phyloP scores from a whole-genome alignment of 2,797 vertebrate genomes.

The Gallirallus australis region DNA sequence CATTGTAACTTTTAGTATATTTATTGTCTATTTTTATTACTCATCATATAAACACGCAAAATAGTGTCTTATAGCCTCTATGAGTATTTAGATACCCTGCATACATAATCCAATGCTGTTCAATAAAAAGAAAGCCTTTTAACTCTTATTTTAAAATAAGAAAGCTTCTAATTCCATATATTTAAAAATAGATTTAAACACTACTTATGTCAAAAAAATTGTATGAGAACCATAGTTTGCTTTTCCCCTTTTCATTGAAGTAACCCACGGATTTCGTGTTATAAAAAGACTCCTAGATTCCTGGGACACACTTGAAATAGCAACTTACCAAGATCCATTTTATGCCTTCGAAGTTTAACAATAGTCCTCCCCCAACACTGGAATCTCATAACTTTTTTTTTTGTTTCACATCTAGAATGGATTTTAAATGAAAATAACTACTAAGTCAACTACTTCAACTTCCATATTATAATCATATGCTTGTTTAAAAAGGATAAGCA shows the following conservation, averaged over 20 bases:
- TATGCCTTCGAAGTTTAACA: background rate
- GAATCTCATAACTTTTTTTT: background rate
- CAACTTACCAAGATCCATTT: background rate
- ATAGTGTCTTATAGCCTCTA: background rate
- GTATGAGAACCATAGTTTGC: background rate
- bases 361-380: background rate
- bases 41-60: background rate
- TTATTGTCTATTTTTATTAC: background rate
- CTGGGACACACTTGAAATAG: conserved; percentile 37
- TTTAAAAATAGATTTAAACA: conserved; percentile 3
- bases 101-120: background rate
- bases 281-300: conserved; percentile 35
- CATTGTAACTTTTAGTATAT: background rate
- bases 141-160: background rate
- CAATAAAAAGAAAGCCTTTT: background rate
- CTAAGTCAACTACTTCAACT: background rate
- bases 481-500: conserved; percentile 1
- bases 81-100: background rate
- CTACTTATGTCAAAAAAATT: background rate
- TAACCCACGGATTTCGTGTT: background rate
- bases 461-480: background rate
- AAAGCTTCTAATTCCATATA: background rate
- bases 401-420: background rate
- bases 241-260: background rate
- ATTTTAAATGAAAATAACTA: background rate